Evolutionary conservation across 2,113 vertebrate species (phyloP).

Genomic region (Chamaetylas fuelleborni): DNA sequence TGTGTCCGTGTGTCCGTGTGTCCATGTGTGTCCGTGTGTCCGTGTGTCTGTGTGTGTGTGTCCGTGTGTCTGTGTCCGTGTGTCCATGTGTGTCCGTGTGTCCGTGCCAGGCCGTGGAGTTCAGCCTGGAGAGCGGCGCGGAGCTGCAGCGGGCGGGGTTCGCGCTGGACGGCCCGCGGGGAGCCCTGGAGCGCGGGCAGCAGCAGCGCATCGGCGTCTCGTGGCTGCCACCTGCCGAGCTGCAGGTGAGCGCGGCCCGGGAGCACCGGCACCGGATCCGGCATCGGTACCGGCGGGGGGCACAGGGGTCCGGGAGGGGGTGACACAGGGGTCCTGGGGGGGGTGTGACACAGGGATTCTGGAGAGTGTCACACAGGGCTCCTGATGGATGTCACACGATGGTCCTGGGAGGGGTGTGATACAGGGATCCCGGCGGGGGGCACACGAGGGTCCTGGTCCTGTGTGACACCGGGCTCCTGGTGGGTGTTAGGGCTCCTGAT

Average conservation of each 20-base stretch:
- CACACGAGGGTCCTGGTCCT: neutral
- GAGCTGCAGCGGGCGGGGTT: neutral
- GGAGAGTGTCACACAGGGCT: rapidly evolving
- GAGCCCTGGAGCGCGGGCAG: conserved; percentile 68
- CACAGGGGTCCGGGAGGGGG: too few species aligned
- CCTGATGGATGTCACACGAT: rapidly evolving
- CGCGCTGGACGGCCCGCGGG: rapidly evolving
- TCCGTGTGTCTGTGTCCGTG: too few species aligned
- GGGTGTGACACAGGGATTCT: neutral
- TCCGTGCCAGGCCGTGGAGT: neutral
- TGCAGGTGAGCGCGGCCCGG: conserved; percentile 62
- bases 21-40: too few species aligned
- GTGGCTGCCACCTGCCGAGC: conserved; percentile 81
- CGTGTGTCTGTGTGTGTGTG: too few species aligned
- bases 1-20: too few species aligned
- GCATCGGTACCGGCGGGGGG: too few species aligned
- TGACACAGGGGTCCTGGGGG: neutral
- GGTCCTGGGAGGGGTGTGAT: neutral
- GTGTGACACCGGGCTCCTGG: rapidly evolving
- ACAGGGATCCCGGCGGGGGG: neutral
- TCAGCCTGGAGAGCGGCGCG: neutral
- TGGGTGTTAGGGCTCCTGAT: too few species aligned
- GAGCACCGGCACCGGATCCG: neutral
- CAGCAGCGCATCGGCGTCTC: conserved; percentile 74
- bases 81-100: neutral